Base-by-base conservation (phyloP, 2,113 vertebrate genomes). In the Sterrhoptilus dennistouni region DNA sequence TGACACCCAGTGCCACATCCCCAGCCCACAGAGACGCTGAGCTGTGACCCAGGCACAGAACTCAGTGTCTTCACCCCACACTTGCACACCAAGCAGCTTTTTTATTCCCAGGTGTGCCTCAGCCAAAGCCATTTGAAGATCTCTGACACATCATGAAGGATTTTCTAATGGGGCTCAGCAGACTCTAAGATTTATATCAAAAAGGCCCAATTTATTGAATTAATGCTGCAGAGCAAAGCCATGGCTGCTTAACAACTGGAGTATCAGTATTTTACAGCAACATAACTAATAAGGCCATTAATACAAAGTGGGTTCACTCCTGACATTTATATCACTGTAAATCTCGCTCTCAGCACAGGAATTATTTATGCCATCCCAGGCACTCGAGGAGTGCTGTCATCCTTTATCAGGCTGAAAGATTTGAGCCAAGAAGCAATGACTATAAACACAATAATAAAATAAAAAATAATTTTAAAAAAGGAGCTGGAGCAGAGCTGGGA, bases 271-370 rank as follows among this genome's bases (percentile, higher is more conserved):
- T 98, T 98, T 98, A 98, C 94, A 96, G 97, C 97, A 97, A 97
- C 95, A 96, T 97, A 97, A 97, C 97, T 98, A 98, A 98, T 98
- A 98, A 97, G 98, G 96, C 97, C 96, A 97, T 98, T 98, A 98
- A 98, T 98, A 98, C 97, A 95, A 97, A 97, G 96, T 29, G 95
- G 92, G 96, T 96, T 97, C 95, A 83, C 96, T 83, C 40, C 93
- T 97, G 96, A 95, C 97, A 93, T 97, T 98, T 97, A 97, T 97
- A 96, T 96, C 92, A 68, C 96, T 90, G 87, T 98, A 97, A 98
- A 98, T 98, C 98, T 98, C 45, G 15, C 95, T 89, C 91, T 96
- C 92, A 83, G 93, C 85, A 35, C 89, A 3, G 56, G 93, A 97
- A 97, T 97, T 97, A 97, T 98, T 97, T 97, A 97, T 91, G 95